Evolutionary conservation across 1,140 invertebrate species (phyloP).

Genomic region (Plectrocnemia conspersa): DNA sequence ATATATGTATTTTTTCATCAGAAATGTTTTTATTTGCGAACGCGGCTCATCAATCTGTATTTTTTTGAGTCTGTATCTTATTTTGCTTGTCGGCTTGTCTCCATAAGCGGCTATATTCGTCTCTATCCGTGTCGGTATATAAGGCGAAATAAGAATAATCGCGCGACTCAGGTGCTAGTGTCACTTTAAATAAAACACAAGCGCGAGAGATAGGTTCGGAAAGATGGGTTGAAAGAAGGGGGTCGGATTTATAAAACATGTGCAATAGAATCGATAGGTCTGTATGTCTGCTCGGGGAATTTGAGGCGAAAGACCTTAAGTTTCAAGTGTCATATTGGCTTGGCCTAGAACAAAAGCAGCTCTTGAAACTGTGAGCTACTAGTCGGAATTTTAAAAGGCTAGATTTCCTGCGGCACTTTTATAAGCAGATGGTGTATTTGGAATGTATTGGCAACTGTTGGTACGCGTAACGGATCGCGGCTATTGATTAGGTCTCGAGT

Average conservation of each 20-base stretch:
- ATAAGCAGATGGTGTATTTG: constrained; percentile 4
- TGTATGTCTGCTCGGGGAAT: no score
- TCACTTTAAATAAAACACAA: constrained; percentile 12
- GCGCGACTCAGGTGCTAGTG: constrained; percentile 1
- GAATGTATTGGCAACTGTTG: background rate
- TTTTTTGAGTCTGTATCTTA: no score
- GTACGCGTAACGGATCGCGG: no score
- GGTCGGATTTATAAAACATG: constrained; percentile 9
- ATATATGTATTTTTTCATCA: no score
- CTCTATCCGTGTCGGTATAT: background rate
- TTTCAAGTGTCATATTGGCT: background rate
- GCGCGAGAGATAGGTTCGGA: no score
- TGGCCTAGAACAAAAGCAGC: no score
- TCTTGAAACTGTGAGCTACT: background rate
- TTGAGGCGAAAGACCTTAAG: background rate
- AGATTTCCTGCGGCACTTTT: background rate
- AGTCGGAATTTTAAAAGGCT: background rate
- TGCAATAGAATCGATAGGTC: constrained; percentile 3
- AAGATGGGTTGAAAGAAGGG: no score
- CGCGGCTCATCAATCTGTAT: no score
- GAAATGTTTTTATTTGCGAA: no score
- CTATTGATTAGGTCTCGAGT: no score
- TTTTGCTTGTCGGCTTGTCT: no score
- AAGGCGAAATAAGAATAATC: background rate
- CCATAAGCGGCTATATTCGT: no score